phyloP scores from a whole-genome alignment of 2,113 vertebrate genomes.

The Piprites chloris region DNA sequence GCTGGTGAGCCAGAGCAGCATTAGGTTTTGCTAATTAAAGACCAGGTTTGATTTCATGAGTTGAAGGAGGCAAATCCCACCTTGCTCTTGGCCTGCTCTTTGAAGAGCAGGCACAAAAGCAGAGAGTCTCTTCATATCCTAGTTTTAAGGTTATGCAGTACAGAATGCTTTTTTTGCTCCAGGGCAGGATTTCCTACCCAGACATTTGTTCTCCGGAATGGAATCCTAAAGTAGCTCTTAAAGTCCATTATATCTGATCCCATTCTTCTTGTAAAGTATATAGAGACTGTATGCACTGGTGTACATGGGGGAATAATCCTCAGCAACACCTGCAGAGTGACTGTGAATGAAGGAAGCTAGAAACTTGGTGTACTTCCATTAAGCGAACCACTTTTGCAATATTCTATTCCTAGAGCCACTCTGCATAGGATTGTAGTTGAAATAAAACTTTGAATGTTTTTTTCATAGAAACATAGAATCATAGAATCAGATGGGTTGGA shows the following conservation, averaged over 20 bases:
- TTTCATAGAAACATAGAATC: too few species aligned
- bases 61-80: background rate
- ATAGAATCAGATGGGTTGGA: too few species aligned
- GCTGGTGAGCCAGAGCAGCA: background rate
- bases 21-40: slow-evolving; percentile 11
- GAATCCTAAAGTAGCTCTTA: background rate
- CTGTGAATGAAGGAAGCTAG: background rate
- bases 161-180: background rate
- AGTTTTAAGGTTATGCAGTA: background rate
- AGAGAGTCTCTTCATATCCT: rapidly evolving
- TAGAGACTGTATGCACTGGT: background rate
- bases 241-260: background rate
- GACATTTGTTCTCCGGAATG: background rate
- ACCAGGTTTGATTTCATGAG: background rate
- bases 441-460: background rate
- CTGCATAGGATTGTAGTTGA: background rate
- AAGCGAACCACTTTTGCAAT: background rate
- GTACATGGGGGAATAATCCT: background rate
- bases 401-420: background rate
- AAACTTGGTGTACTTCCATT: background rate
- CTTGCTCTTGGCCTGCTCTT: background rate
- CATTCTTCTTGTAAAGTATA: background rate
- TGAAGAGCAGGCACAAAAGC: background rate
- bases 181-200: background rate
- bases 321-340: background rate